Conservation (phyloP, 2,113 vertebrate genomes). For the Xenopus tropicalis region UCB_Xtro_10.0 CM004449.2:21845501-21846000, state of each 20-base stretch:
- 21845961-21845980: no score
- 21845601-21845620: neutral
- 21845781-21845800: slow-evolving; percentile 25
- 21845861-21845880: slow-evolving; percentile 9
- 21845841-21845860: neutral
- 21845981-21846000: no score
- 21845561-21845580: neutral
- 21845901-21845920: no score
- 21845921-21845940: no score
- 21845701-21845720: slow-evolving; percentile 7
- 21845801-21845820: slow-evolving; percentile 26
- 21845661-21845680: slow-evolving; percentile 8
- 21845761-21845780: neutral
- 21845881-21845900: no score
- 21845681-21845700: slow-evolving; percentile 10
- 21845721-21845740: slow-evolving; percentile 16
- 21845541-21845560: no score
- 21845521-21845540: no score
- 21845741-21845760: slow-evolving; percentile 6
- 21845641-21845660: slow-evolving; percentile 15
- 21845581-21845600: neutral
- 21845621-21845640: neutral
- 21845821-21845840: slow-evolving; percentile 31
- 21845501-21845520: no score
- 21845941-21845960: no score